Evolutionary conservation across 2,797 vertebrate genomes (phyloP).

Genomic region (Protosalanx chinensis): DNA sequence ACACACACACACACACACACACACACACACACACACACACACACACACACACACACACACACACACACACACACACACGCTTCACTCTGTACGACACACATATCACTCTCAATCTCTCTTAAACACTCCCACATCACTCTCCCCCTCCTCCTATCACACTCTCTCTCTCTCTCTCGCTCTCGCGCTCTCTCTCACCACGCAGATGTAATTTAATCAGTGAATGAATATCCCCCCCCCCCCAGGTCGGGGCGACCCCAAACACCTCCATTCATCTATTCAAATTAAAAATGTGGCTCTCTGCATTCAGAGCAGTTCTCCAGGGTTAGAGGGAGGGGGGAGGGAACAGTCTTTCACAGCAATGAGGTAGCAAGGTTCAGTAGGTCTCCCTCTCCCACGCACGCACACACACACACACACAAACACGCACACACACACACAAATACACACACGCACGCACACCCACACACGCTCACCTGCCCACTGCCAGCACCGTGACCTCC

Average conservation of each 20-base stretch:
- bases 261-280: slow-evolving; percentile 44
- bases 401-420: not conserved
- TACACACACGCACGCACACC: not conserved
- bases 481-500: slow-evolving; percentile 90
- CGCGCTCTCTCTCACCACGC: slow-evolving; percentile 7
- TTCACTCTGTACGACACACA: not conserved
- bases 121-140: slow-evolving; percentile 14
- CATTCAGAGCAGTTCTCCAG: slow-evolving; percentile 48
- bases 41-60: too few species aligned
- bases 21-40: too few species aligned
- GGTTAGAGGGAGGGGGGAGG: slow-evolving; percentile 17
- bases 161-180: slow-evolving; percentile 5
- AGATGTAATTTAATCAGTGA: slow-evolving; percentile 52
- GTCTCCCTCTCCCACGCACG: not conserved
- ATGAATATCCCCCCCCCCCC: slow-evolving; percentile 46
- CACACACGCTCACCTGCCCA: slow-evolving; percentile 81
- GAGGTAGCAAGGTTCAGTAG: too few species aligned
- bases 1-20: too few species aligned
- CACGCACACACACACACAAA: not conserved
- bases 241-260: slow-evolving; percentile 47
- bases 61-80: too few species aligned
- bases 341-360: too few species aligned
- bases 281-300: slow-evolving; percentile 42
- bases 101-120: not conserved
- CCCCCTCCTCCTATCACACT: not conserved